Evolutionary conservation across 1,140 invertebrate species (phyloP).

Genomic region (Philotrypesis tridentata): DNA sequence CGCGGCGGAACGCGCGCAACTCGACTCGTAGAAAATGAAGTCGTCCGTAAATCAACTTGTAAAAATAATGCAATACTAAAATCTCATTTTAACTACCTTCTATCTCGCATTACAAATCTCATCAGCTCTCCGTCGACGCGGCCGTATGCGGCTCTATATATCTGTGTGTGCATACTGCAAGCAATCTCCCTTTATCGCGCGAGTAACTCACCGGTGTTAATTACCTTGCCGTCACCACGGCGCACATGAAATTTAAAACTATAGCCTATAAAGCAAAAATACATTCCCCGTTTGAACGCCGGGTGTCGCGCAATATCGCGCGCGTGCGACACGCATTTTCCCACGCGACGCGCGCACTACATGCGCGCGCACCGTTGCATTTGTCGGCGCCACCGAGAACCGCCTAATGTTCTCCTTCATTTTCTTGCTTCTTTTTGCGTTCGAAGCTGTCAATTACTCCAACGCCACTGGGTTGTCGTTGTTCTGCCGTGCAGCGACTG

Average conservation of each 20-base stretch:
- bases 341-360: neutral
- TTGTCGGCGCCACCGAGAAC: neutral
- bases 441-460: slow-evolving; percentile 36
- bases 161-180: too few relatives aligned
- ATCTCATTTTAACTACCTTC: neutral
- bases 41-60: neutral
- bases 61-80: neutral
- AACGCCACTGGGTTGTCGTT: neutral
- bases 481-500: neutral
- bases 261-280: neutral
- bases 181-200: neutral
- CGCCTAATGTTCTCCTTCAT: slow-evolving; percentile 1
- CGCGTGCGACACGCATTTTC: slow-evolving; percentile 13
- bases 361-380: neutral
- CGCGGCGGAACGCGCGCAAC: too few relatives aligned
- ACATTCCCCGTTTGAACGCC: neutral
- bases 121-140: neutral
- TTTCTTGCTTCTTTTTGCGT: too few relatives aligned
- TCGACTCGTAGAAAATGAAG: too few relatives aligned
- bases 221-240: neutral
- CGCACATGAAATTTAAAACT: neutral
- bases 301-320: neutral
- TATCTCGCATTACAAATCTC: neutral
- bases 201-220: neutral
- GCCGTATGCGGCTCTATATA: too few relatives aligned